Evolutionary conservation across 2,888 invertebrate species (phyloP), one percentile per base, ranked within the genome.

Genomic region (Rhamphomyia laevipes): DNA sequence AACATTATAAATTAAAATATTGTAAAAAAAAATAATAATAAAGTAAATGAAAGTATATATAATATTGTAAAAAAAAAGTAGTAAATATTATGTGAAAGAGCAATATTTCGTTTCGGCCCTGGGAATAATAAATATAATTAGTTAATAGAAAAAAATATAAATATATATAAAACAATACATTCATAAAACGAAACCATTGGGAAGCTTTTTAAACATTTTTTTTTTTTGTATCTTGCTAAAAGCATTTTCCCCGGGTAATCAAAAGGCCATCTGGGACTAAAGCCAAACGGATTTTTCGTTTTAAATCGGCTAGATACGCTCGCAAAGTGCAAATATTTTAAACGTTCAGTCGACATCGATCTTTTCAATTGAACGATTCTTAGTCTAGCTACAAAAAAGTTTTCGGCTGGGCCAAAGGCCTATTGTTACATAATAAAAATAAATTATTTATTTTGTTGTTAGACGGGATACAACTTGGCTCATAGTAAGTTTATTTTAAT

Each of bases 341-440:
- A 63, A 63, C 66, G 63, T 67, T 69, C 69, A 69, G 69, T 69
- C 66, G 69, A 67, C 68, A 67, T 67, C 68, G 67, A 68, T 66
- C 69, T 68, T 66, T 68, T 66, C 68, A 68, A 68, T 67, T 68
- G 68, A 66, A 66, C 68, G 67, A 68, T 68, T 68, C 67, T 66
- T 67, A 63, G 63, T 56, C 53, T 57, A 58, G 57, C 56, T 55
- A 56, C 54, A 46, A 47, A 43, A 50, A 40, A 47, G 18, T 30
- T 47, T 49, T 52, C 53, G 52, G 53, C 56, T 53, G 53, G 56
- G 56, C 56, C 54, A 53, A 55, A 56, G 55, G 56, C 56, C 56
- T 56, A 33, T 55, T 53, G 50, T 51, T 53, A 52, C 51, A 53
- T 45, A 53, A 42, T 33, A 42, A 35, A 13, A 48, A 43, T 53